A percentile compares a stretch with the other conserved stretches of the same genome.
These are phyloP conservation scores for Miniopterus natalensis DNA, from an alignment of 2,113 vertebrate species.

Conservation along the genomic window DNA sequence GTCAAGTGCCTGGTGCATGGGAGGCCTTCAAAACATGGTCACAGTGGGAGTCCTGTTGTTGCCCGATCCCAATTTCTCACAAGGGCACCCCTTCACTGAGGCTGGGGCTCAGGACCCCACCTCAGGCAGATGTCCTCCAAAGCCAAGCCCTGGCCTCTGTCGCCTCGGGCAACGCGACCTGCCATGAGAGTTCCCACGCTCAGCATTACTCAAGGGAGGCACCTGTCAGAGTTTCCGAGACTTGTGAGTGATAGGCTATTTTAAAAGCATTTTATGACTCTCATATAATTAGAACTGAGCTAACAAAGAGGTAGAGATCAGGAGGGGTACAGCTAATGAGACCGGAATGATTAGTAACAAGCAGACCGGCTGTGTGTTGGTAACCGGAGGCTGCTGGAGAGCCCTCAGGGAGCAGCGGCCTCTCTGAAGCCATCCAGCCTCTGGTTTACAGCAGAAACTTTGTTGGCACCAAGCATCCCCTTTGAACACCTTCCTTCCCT, in stretches of 20 bases:
- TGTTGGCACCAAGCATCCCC: background rate
- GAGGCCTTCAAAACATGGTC: background rate
- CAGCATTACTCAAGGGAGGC: background rate
- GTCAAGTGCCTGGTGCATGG: background rate
- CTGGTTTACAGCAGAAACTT: background rate
- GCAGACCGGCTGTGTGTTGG: background rate
- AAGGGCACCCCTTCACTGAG: background rate
- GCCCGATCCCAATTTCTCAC: background rate
- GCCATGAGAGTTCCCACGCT: background rate
- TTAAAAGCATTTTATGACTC: slow-evolving; percentile 78
- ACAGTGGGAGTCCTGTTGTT: background rate
- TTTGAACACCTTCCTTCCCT: background rate
- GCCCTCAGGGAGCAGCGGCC: background rate
- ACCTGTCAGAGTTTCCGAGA: slow-evolving; percentile 72
- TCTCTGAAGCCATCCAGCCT: background rate
- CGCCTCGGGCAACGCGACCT: background rate
- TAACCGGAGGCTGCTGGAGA: background rate
- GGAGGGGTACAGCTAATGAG: slow-evolving; percentile 63
- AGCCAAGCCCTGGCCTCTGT: background rate
- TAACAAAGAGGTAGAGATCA: slow-evolving; percentile 75
- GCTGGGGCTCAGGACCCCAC: background rate
- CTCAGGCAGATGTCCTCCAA: background rate
- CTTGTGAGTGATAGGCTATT: slow-evolving; percentile 63
- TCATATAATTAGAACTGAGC: slow-evolving; percentile 77
- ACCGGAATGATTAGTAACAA: slow-evolving; percentile 9